Conservation (phyloP, 92 coral and sea anemone genomes). For the Nematostella vectensis region DNA sequence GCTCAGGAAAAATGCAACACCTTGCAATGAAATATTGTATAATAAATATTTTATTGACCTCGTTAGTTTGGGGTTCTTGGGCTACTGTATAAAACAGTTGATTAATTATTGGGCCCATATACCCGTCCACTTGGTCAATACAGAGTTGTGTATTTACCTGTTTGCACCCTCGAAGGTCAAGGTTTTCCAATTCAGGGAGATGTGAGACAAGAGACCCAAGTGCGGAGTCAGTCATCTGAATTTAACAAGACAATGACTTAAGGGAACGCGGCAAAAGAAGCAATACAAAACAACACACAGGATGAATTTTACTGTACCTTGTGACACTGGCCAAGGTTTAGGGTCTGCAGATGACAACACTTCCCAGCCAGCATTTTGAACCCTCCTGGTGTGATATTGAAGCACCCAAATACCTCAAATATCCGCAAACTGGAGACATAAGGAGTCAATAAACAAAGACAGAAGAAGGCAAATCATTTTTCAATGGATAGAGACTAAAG, state of each 20-base stretch:
- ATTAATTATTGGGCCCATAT: no score
- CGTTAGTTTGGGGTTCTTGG: no score
- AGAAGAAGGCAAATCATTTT: no score
- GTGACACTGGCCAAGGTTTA: slow-evolving; percentile 94
- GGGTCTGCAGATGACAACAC: slow-evolving; percentile 73
- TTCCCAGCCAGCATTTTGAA: slow-evolving; percentile 58
- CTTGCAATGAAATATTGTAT: no score
- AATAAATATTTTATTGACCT: no score
- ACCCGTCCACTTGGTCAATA: no score
- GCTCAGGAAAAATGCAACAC: no score
- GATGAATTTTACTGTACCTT: slow-evolving; percentile 38
- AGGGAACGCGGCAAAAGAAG: neutral
- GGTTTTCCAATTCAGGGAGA: slow-evolving; percentile 79
- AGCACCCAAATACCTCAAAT: slow-evolving; percentile 98
- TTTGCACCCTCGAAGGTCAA: slow-evolving; percentile 94
- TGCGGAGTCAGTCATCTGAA: slow-evolving; percentile 84
- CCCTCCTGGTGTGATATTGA: slow-evolving; percentile 83
- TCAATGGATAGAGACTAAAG: no score
- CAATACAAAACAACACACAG: neutral
- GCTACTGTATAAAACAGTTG: no score
- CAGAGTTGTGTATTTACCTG: no score
- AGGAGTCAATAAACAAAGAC: no score
- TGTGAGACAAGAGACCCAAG: slow-evolving; percentile 85
- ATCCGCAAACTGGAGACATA: slow-evolving; percentile 49
- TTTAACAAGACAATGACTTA: neutral